Evolutionary conservation across 92 coral and sea anemone species (phyloP), one percentile per base, ranked within the genome.

Genomic region (Epizoanthus scotinus): DNA sequence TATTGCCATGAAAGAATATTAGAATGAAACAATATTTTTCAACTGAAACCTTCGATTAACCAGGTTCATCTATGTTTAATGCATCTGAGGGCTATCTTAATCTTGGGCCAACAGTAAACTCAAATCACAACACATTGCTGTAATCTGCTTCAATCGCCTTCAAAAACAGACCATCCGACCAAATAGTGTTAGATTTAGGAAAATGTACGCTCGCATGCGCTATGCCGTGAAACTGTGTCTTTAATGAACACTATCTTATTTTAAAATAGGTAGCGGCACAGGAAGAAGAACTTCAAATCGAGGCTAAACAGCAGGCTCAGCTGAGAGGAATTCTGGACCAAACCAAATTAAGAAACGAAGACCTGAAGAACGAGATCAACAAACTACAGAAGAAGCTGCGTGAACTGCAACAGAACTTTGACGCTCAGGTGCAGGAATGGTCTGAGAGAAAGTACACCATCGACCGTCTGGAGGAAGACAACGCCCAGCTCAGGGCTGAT

Each of bases 271-370:
- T 75, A 3, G 67, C 81, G 21, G 90, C 94, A 36, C 86, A 85
- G 58, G 98, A 93, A 57, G 97, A 96, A 28, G 99, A 96, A 62
- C 92, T 93, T 53, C 99, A 93, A 84, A 88, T 87, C 59, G 99
- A 96, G 73, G 94, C 97, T 75, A 96, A 93, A 82, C 97, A 94
- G 71, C 94, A 91, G 60, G 99, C 99, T 60, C 99, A 96, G 63
- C 91, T 93, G 3, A 87, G 90, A 71, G 99, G 99, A 54, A 91
- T 90, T 56, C 89, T 89, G 47, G 98, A 88, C 59, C 98, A 96
- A 62, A 84, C 86, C 64, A 96, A 91, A 73, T 29, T 83, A 28
- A 96, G 94, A 81, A 93, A 96, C 65, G 98, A 96, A 67, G 89
- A 89, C 61, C 93, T 96, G 15, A 93, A 96, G 77, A 86, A 81